A percentile compares a stretch with the other conserved stretches of the same genome.
These are phyloP conservation scores for Ornithoptera priamus DNA, from an alignment of 2,888 invertebrate genomes.

Conservation along the genomic window DNA sequence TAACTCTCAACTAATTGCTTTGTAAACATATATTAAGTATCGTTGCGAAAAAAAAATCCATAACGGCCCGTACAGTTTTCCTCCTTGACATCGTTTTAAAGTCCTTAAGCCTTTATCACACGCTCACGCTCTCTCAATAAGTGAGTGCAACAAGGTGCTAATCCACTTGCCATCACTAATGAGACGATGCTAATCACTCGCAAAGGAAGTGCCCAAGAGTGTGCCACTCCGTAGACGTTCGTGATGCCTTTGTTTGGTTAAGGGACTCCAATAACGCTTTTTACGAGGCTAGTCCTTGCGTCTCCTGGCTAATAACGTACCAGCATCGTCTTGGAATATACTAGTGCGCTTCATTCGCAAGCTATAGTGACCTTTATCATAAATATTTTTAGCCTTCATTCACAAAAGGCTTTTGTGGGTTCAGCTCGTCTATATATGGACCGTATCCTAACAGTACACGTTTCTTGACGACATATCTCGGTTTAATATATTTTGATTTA, in stretches of 20 bases:
- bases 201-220: conserved; percentile 49
- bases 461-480: no score
- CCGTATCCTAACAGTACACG: no score
- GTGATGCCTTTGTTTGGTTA: conserved; percentile 19
- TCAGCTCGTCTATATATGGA: no score
- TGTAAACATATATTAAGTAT: conserved; percentile 9
- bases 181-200: conserved; percentile 55
- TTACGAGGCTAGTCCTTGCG: conserved; percentile 14
- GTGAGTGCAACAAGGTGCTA: conserved; percentile 47
- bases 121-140: conserved; percentile 42
- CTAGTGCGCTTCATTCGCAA: no score
- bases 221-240: conserved; percentile 29
- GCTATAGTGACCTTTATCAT: background rate
- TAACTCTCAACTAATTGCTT: background rate
- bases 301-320: conserved; percentile 18
- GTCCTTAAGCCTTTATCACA: conserved; percentile 35
- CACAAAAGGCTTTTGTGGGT: no score
- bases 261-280: conserved; percentile 26
- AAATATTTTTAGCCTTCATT: background rate
- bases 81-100: conserved; percentile 35
- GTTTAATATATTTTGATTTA: no score
- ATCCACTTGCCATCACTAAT: conserved; percentile 47
- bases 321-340: conserved; percentile 7
- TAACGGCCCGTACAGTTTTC: conserved; percentile 14
- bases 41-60: conserved; percentile 8